Conservation (phyloP, 2,797 vertebrate species). For the Orestias chungarensis region DNA sequence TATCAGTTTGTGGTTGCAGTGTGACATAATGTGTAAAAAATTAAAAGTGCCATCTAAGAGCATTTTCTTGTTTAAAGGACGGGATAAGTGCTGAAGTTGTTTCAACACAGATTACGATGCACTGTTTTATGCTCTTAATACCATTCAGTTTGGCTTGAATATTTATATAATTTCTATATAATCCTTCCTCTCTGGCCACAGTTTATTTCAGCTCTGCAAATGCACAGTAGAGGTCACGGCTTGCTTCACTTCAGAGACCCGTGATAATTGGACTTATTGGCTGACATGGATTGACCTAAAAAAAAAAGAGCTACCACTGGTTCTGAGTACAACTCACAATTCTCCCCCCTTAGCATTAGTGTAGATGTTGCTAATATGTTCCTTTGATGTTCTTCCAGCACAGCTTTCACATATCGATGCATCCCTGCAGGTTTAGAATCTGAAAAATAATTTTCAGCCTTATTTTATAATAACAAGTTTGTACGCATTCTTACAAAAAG, state of each 20-base stretch:
- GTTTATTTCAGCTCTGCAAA: conserved; percentile 41
- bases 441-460: conserved; percentile 32
- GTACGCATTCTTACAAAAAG: conserved; percentile 49
- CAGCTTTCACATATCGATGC: conserved; percentile 54
- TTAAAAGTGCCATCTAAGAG: conserved; percentile 1
- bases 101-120: conserved; percentile 3
- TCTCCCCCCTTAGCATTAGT: conserved; percentile 39
- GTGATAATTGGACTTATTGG: conserved; percentile 80
- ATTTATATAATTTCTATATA: conserved; percentile 12
- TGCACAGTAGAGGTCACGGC: conserved; percentile 60
- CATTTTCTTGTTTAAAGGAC: conserved; percentile 16
- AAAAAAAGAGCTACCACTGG: conserved; percentile 52
- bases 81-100: conserved; percentile 26
- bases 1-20: not conserved
- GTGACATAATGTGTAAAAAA: not conserved
- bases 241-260: conserved; percentile 66
- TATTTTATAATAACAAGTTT: conserved; percentile 45
- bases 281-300: conserved; percentile 77
- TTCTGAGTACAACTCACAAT: conserved; percentile 47
- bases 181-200: conserved; percentile 3
- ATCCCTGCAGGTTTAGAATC: conserved; percentile 33
- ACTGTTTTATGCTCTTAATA: conserved; percentile 19
- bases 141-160: conserved; percentile 18
- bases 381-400: conserved; percentile 66
- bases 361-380: conserved; percentile 58